Conservation (phyloP, 2,113 vertebrate genomes). For the Gobio gobio region DNA sequence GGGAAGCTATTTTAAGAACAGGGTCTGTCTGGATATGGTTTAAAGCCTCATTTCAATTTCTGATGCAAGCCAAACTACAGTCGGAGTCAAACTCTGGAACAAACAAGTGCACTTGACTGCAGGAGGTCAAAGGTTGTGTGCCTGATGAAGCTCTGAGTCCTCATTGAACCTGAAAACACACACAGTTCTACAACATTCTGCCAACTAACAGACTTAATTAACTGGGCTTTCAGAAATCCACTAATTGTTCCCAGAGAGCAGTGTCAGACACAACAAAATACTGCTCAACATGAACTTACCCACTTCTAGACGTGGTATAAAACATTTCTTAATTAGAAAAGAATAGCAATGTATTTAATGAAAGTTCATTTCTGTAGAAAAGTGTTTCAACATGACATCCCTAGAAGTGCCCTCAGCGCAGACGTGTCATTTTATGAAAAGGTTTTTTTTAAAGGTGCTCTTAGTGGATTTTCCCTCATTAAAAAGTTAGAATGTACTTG, state of each 20-base stretch:
- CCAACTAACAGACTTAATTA: slow-evolving; percentile 29
- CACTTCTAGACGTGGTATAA: neutral
- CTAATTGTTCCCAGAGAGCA: slow-evolving; percentile 36
- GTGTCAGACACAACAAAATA: neutral
- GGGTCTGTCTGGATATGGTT: neutral
- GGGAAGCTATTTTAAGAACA: slow-evolving; percentile 8
- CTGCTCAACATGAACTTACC: neutral
- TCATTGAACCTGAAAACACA: neutral
- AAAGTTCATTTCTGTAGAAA: neutral
- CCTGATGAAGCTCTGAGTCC: slow-evolving; percentile 13
- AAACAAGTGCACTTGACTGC: slow-evolving; percentile 13
- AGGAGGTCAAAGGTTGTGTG: slow-evolving; percentile 4
- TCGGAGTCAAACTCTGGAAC: slow-evolving; percentile 22
- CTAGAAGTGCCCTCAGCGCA: neutral
- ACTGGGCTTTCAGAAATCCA: slow-evolving; percentile 19
- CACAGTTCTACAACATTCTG: slow-evolving; percentile 23
- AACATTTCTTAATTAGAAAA: neutral
- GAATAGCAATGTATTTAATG: neutral
- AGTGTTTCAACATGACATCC: neutral
- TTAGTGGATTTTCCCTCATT: neutral
- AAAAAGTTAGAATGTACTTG: neutral
- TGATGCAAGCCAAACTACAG: slow-evolving; percentile 21
- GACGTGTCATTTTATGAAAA: neutral
- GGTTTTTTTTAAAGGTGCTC: neutral
- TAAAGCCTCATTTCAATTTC: slow-evolving; percentile 36